Conservation (phyloP, 1,140 invertebrate species). For the Eriocheir sinensis region DNA sequence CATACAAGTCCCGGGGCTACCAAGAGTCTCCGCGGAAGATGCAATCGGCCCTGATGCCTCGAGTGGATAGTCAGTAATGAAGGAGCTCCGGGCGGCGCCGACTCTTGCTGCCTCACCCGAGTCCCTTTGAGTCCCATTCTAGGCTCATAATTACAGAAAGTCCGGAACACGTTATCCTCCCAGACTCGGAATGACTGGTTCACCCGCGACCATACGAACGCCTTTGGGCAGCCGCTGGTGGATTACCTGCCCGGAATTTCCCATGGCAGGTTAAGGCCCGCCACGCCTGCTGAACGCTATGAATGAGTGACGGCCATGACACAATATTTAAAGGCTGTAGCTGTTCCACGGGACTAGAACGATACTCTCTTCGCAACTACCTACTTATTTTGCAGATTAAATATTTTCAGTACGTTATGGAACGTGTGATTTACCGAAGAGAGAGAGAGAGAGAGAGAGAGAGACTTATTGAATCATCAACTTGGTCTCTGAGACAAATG, state of each 20-base stretch:
- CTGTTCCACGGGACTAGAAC: no score
- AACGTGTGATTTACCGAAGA: no score
- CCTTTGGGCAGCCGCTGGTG: neutral
- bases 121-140: neutral
- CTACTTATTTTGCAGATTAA: no score
- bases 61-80: conserved; percentile 59
- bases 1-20: conserved; percentile 42
- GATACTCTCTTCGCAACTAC: no score
- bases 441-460: conserved; percentile 16
- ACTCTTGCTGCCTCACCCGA: neutral
- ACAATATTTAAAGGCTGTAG: no score
- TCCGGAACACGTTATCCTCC: conserved; percentile 18
- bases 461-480: neutral
- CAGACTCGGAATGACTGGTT: neutral
- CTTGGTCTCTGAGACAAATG: neutral
- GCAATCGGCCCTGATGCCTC: conserved; percentile 49
- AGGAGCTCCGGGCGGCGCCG: conserved; percentile 23
- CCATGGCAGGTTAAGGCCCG: neutral
- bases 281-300: neutral
- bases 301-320: neutral
- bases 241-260: neutral
- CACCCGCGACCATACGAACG: neutral
- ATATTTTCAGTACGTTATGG: no score
- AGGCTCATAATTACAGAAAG: conserved; percentile 45
- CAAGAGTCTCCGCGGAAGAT: conserved; percentile 13